These are phyloP conservation scores for Ceyx margarethae DNA, from an alignment of 2,113 vertebrate species.

Conservation along the genomic window DNA sequence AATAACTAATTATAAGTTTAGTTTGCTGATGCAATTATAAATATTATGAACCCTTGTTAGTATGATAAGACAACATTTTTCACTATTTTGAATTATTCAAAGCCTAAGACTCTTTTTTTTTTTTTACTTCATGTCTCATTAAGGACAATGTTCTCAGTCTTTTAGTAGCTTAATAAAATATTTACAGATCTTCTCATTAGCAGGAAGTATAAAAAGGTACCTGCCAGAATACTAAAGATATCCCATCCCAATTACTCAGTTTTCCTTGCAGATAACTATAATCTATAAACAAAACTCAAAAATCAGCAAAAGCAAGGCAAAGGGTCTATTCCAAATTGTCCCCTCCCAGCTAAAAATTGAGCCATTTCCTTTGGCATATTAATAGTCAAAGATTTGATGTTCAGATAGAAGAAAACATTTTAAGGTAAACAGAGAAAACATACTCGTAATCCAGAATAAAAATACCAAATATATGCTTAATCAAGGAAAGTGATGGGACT, in stretches of 20 bases:
- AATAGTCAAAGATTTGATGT: not conserved
- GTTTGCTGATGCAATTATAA: not conserved
- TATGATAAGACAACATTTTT: not conserved
- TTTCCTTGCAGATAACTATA: not conserved
- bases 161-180: conserved; percentile 39
- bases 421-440: not conserved
- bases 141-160: conserved; percentile 15
- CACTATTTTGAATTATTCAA: not conserved
- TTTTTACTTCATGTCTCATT: conserved; percentile 21
- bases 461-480: not conserved
- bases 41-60: not conserved
- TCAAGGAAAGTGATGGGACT: not conserved
- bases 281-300: not conserved
- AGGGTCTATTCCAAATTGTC: not conserved
- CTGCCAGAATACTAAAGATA: not conserved
- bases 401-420: not conserved
- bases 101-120: not conserved
- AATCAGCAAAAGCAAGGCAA: not conserved
- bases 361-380: not conserved
- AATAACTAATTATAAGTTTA: not conserved
- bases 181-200: conserved; percentile 35
- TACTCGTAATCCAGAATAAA: not conserved
- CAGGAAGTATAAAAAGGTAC: not conserved
- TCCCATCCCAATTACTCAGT: not conserved
- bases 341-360: not conserved